Conservation (phyloP, 2,888 invertebrate genomes). For the Pecten maximus region DNA sequence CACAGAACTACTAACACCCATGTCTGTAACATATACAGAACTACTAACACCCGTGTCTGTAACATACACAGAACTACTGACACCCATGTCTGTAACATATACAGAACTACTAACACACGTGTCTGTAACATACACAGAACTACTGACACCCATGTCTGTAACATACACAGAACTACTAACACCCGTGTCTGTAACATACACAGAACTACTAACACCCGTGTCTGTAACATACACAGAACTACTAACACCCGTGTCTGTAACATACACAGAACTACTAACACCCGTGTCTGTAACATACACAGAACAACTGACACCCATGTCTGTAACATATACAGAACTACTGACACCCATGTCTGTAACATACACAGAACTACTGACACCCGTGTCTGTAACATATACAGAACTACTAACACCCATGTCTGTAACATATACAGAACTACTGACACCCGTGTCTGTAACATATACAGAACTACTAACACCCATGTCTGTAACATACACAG, state of each 20-base stretch:
- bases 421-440: conserved; percentile 61
- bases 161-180: conserved; percentile 82
- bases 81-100: no score
- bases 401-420: conserved; percentile 85
- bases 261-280: conserved; percentile 84
- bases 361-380: conserved; percentile 83
- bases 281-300: conserved; percentile 82
- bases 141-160: conserved; percentile 85
- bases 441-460: conserved; percentile 85
- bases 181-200: conserved; percentile 83
- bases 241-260: conserved; percentile 85
- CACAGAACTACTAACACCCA: neutral
- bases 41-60: conserved; percentile 87
- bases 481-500: neutral
- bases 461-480: neutral
- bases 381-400: conserved; percentile 78
- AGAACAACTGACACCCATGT: conserved; percentile 84
- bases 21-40: no score
- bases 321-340: conserved; percentile 67
- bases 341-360: conserved; percentile 85
- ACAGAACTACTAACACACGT: no score
- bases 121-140: conserved; percentile 74
- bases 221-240: conserved; percentile 71
- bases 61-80: conserved; percentile 48
- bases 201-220: conserved; percentile 85